Evolutionary conservation across 2,888 invertebrate species (phyloP).

Genomic region (Ferdinandea cuprea): DNA sequence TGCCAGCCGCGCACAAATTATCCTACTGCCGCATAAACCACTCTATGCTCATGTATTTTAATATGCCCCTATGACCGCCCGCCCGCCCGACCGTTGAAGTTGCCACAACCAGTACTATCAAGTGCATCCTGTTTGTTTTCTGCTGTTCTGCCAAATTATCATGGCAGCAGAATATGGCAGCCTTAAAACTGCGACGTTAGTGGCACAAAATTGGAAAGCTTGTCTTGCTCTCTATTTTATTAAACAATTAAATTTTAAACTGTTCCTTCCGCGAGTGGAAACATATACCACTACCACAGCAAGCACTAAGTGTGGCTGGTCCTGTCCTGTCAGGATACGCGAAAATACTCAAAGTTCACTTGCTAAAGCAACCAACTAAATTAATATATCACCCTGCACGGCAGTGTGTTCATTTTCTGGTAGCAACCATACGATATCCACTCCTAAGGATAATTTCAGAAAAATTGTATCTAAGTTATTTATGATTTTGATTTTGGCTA

Average conservation of each 20-base stretch:
- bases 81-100: slow-evolving; percentile 1
- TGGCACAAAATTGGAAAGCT: slow-evolving; percentile 8
- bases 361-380: slow-evolving; percentile 7
- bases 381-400: slow-evolving; percentile 6
- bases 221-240: neutral
- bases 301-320: neutral
- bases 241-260: slow-evolving; percentile 53
- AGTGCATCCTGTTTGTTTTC: slow-evolving; percentile 15
- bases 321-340: neutral
- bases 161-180: slow-evolving; percentile 20
- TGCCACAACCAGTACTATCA: slow-evolving; percentile 29
- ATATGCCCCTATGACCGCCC: neutral
- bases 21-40: slow-evolving; percentile 36
- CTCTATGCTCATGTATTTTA: slow-evolving; percentile 25
- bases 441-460: neutral
- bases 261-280: slow-evolving; percentile 1
- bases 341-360: neutral
- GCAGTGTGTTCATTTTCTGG: neutral
- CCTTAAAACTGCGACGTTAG: slow-evolving; percentile 39
- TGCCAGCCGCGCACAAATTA: slow-evolving; percentile 50
- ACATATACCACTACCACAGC: neutral
- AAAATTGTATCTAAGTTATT: slow-evolving; percentile 18
- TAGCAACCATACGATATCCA: neutral
- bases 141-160: slow-evolving; percentile 46
- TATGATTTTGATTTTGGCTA: slow-evolving; percentile 23